phyloP scores from a whole-genome alignment of 2,113 vertebrate species.

The Catagonus wagneri region DNA sequence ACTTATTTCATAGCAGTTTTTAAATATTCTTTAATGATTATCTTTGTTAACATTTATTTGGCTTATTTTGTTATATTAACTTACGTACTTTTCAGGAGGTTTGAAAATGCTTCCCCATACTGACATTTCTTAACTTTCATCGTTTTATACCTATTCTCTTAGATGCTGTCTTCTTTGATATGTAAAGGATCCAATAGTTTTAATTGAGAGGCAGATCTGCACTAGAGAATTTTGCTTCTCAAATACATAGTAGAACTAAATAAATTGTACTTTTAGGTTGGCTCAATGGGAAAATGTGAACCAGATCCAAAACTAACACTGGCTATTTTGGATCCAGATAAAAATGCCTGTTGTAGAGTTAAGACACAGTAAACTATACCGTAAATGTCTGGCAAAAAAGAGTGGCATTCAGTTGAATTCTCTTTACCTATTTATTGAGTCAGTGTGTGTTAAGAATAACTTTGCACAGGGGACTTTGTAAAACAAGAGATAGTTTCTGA shows the following conservation, averaged over 20 bases:
- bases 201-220: not conserved
- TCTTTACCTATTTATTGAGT: constrained; percentile 10
- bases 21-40: constrained; percentile 29
- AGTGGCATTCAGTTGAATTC: not conserved
- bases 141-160: not conserved
- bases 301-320: not conserved
- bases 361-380: not conserved
- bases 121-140: not conserved
- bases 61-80: not conserved
- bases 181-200: not conserved
- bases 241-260: not conserved
- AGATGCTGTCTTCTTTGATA: not conserved
- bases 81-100: not conserved
- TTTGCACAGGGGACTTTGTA: not conserved
- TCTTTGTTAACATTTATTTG: constrained; percentile 5
- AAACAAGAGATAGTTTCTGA: not conserved
- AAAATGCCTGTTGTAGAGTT: not conserved
- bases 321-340: constrained; percentile 46
- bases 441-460: not conserved
- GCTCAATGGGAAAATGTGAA: not conserved
- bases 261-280: constrained; percentile 4
- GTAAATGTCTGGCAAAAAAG: constrained; percentile 26
- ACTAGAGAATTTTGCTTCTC: constrained; percentile 13
- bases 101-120: not conserved
- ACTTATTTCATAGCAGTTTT: constrained; percentile 12